Evolutionary conservation across 2,888 invertebrate species (phyloP), one percentile per base, ranked within the genome.

Genomic region (Venusia cambrica): DNA sequence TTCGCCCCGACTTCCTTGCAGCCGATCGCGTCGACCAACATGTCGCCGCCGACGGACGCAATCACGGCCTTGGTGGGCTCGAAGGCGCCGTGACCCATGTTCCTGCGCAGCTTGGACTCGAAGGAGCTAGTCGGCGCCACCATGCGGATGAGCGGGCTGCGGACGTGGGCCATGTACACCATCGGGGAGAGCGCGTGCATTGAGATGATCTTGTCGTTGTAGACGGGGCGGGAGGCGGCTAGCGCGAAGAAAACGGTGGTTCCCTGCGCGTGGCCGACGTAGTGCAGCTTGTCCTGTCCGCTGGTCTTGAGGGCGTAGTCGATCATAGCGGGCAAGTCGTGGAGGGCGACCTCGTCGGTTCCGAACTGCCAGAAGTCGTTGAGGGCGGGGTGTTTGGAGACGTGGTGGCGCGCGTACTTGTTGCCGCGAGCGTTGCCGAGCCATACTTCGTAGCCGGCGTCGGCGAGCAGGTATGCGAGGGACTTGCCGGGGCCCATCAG

Each of bases 401-500:
- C 74, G 51, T 87, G 85, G 16, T 35, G 60, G 33, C 62, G 70
- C 25, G 76, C 70, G 62, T 87, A 84, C 36, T 65, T 78, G 68
- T 61, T 83, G 38, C 85, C 79, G 20, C 85, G 81, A 32, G 71
- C 68, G 54, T 83, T 85, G 45, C 83, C 84, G 17, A 87, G 67
- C 81, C 80, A 85, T 28, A 87, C 85, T n/a, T 85, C 84, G 51
- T 67, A 78, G 35, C 80, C 83, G 17, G 73, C 73, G 43, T 83
- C 77, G 11, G 74, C 57, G 6, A 87, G 65, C 41, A 73, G 48
- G 57, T 73, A 85, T 9, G 80, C 73, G 16, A 87, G 75, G 0
- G 83, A 76, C 40, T 89, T 88, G 35, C 87, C 73, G 0, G 90
- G 90, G 6, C 90, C 90, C 66, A 91, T 89, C 42, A 92, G 73